Percentiles rank a stretch among this genome's conserved stretches.
Evolutionary conservation across 2,113 vertebrate genomes (phyloP).

Genomic region (Chascanopsetta lugubris): DNA sequence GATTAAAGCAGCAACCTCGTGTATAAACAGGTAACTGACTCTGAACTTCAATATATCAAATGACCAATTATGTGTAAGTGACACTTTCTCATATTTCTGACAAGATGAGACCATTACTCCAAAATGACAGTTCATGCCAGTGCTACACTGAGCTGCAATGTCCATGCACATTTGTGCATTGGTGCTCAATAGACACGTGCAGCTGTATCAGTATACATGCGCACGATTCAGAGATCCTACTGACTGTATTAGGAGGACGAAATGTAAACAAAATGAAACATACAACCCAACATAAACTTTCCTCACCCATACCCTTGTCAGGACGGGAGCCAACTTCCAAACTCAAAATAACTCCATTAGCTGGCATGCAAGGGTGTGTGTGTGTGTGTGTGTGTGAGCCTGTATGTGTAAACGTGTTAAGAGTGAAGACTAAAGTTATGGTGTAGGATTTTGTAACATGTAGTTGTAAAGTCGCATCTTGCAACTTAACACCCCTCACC

Average conservation of each 20-base stretch:
- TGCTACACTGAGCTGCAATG: not conserved
- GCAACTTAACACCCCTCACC: too few relatives aligned
- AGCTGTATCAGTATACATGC: not conserved
- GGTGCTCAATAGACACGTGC: conserved; percentile 15
- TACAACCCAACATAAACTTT: conserved; percentile 50
- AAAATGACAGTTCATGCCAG: not conserved
- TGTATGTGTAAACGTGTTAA: not conserved
- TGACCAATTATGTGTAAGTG: conserved; percentile 14
- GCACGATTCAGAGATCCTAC: conserved; percentile 4
- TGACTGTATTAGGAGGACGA: conserved; percentile 34
- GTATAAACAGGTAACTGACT: conserved; percentile 17
- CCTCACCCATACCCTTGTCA: conserved; percentile 24
- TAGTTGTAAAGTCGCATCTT: too few relatives aligned
- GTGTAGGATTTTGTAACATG: too few relatives aligned
- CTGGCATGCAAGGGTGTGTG: conserved; percentile 40
- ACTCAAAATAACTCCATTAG: conserved; percentile 65
- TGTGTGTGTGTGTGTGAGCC: not conserved
- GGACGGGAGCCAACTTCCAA: conserved; percentile 39
- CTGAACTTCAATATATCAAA: conserved; percentile 14
- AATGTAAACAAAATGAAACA: conserved; percentile 65
- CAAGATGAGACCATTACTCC: not conserved
- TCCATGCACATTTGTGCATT: not conserved
- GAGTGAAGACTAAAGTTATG: not conserved
- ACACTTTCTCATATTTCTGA: conserved; percentile 20
- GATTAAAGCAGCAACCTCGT: conserved; percentile 22